Base-by-base conservation (phyloP, 2,113 vertebrate genomes). In the Vulpes ferrilata region DNA sequence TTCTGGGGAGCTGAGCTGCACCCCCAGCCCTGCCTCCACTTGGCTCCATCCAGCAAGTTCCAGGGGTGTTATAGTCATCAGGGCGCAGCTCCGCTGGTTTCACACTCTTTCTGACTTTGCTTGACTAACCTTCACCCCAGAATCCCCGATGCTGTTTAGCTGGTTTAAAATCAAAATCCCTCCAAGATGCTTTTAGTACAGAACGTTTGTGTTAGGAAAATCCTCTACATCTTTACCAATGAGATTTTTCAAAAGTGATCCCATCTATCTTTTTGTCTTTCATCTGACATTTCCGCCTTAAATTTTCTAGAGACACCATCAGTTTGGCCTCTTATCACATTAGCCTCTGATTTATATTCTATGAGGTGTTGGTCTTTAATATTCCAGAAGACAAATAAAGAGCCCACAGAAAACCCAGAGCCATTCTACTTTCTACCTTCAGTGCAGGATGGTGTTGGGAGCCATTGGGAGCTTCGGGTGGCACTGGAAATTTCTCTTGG, bases 141-240 rank as follows among this genome's bases (percentile, higher is more conserved):
- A 90, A 0, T 27, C 97, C 25, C 92, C 67, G 16, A 81, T 7
- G n/a, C 95, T 19, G 11, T 67, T 98, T 11, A 43, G 67, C 32
- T 96, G 59, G 43, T 98, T 48, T 67, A 97, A 90, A 69, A 95
- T 20, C 93, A 95, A 22, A 76, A 98, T 71, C 78, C 94, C 88
- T 78, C 96, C 25, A 65, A 96, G 93, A 82, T 78, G 25, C 0
- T 1, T 23, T 86, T 15, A 90, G 80, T 51, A 96, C 16, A 95
- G 32, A 92, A 98, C 16, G 9, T 48, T 96, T 64, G 69, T 85
- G 84, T 97, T 53, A 35, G 23, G 25, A 88, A 98, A 98, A 3
- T 2, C 32, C 79, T 74, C 35, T 95, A 78, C 16, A 0, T 97
- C 95, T 84, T 96, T 87, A 32, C 96, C 96, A 5, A 11, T 90